Conservation (phyloP, 2,888 invertebrate genomes). For the Aquatica leii region DNA sequence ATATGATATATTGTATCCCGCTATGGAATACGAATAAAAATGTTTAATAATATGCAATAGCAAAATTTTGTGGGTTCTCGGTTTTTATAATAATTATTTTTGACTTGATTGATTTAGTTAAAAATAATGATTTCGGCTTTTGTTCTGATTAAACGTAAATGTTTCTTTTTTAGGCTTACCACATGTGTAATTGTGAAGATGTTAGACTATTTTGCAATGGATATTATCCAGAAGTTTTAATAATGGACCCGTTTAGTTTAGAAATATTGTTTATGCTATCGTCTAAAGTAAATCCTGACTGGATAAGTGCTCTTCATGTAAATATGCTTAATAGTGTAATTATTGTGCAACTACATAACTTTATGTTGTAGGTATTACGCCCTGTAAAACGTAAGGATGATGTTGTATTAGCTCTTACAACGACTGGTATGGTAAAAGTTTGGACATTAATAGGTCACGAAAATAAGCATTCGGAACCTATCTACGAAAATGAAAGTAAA, state of each 20-base stretch:
- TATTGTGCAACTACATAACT: too few relatives aligned
- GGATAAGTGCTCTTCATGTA: slow-evolving; percentile 97
- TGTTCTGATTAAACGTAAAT: too few relatives aligned
- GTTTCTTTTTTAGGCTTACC: slow-evolving; percentile 72
- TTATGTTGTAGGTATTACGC: slow-evolving; percentile 65
- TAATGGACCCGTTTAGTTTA: slow-evolving; percentile 96
- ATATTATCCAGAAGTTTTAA: slow-evolving; percentile 96
- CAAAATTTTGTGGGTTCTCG: too few relatives aligned
- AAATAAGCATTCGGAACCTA: slow-evolving; percentile 84
- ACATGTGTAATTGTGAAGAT: slow-evolving; percentile 84
- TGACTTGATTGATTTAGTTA: too few relatives aligned
- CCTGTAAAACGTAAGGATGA: slow-evolving; percentile 88
- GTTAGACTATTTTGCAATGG: slow-evolving; percentile 94
- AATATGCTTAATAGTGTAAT: slow-evolving; percentile 52
- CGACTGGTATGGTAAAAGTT: slow-evolving; percentile 95
- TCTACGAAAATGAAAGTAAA: slow-evolving; percentile 97
- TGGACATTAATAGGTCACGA: slow-evolving; percentile 94
- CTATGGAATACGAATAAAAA: too few relatives aligned
- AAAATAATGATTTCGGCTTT: too few relatives aligned
- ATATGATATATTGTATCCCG: too few relatives aligned
- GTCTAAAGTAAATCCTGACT: slow-evolving; percentile 96
- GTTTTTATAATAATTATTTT: too few relatives aligned
- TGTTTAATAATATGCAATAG: too few relatives aligned
- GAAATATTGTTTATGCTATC: slow-evolving; percentile 91
- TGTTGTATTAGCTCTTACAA: slow-evolving; percentile 93